Evolutionary conservation across 2,797 vertebrate genomes (phyloP).

Genomic region (Xenops minutus): DNA sequence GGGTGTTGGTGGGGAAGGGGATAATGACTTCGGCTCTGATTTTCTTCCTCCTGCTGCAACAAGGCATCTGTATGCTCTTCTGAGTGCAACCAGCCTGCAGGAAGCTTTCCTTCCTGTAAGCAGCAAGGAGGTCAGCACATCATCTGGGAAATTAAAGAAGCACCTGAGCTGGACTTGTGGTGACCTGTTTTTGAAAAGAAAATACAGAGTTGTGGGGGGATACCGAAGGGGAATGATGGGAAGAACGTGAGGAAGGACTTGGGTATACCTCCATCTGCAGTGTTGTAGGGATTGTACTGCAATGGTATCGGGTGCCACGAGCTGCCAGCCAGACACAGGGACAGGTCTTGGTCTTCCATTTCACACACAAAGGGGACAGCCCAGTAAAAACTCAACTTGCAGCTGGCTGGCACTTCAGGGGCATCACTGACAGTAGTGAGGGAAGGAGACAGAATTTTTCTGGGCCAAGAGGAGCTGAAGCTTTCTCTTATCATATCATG

Average conservation of each 20-base stretch:
- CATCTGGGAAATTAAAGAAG: neutral
- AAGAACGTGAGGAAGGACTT: rapidly evolving
- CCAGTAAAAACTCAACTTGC: neutral
- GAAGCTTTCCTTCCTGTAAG: neutral
- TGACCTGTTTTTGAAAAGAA: neutral
- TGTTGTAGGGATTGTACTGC: neutral
- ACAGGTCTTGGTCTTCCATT: neutral
- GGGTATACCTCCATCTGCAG: neutral
- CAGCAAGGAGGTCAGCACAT: neutral
- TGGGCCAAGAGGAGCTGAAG: neutral
- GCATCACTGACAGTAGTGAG: neutral
- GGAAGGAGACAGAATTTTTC: neutral
- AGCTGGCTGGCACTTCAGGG: neutral
- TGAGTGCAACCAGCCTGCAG: neutral
- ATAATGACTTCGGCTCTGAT: neutral
- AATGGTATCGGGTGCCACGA: neutral
- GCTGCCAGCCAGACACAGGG: neutral
- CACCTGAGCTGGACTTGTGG: neutral
- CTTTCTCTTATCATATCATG: neutral
- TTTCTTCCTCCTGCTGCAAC: neutral
- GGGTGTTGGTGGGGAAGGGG: neutral
- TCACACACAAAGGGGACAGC: neutral
- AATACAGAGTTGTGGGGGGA: neutral
- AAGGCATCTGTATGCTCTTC: slow-evolving; percentile 21
- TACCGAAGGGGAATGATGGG: neutral